phyloP scores from a whole-genome alignment of 1,140 invertebrate genomes.

The Aphelenchoides fujianensis region DNA sequence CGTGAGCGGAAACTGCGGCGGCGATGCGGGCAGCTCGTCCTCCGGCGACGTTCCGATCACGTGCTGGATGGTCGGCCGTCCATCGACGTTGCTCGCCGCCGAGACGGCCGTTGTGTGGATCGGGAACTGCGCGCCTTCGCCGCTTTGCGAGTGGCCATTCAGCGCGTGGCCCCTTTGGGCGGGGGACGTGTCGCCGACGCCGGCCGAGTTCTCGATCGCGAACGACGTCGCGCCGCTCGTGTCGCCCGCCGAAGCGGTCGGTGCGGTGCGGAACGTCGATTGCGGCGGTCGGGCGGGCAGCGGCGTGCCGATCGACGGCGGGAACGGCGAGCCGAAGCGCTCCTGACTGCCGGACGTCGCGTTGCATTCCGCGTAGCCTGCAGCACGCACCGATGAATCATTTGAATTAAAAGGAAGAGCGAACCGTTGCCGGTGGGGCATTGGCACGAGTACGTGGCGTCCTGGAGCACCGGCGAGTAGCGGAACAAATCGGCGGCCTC shows the following conservation, averaged over 20 bases:
- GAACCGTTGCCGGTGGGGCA: conserved; percentile 5
- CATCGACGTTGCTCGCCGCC: neutral
- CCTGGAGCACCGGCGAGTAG: neutral
- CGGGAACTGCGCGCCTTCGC: neutral
- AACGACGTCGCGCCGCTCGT: neutral
- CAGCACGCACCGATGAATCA: neutral
- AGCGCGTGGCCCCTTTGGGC: too few species aligned
- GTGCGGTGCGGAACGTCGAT: neutral
- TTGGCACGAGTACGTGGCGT: conserved; percentile 16
- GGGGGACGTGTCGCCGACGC: neutral
- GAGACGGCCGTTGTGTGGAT: neutral
- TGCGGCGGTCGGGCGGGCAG: neutral
- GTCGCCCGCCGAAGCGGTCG: neutral
- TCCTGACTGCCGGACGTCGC: conserved; percentile 1
- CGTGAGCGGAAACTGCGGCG: conserved; percentile 10
- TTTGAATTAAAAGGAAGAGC: neutral
- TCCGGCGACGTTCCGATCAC: conserved; percentile 14
- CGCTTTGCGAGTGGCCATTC: neutral
- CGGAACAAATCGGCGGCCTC: conserved; percentile 24
- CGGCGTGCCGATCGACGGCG: neutral
- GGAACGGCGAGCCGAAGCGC: neutral
- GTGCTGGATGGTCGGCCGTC: neutral
- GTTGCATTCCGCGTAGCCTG: conserved; percentile 14
- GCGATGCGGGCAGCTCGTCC: neutral
- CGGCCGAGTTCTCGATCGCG: neutral